Percentiles rank a stretch among this genome's conserved stretches.
Conservation (phyloP, 2,888 invertebrate genomes). For the Rhamnusium bicolor region DNA sequence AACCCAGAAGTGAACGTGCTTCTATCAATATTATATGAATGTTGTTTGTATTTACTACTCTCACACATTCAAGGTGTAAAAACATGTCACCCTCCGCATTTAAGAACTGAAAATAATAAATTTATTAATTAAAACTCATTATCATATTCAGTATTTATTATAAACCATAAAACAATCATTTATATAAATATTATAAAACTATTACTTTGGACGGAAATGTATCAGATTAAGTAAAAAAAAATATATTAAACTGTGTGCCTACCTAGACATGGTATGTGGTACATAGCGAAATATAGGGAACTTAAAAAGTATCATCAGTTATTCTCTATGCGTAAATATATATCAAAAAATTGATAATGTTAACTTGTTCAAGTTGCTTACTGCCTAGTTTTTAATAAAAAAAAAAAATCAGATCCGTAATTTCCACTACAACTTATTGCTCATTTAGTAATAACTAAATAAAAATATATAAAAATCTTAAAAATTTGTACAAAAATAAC, state of each 20-base stretch:
- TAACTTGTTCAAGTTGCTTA: background rate
- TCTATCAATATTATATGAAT: too few relatives aligned
- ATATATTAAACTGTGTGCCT: background rate
- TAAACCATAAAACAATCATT: background rate
- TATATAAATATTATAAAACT: background rate
- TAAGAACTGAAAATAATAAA: too few relatives aligned
- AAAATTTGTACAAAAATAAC: constrained; percentile 33
- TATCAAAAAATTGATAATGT: background rate
- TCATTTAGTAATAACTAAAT: background rate
- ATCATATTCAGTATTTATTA: background rate
- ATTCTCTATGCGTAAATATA: background rate
- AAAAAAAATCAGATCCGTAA: constrained; percentile 11
- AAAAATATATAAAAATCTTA: background rate
- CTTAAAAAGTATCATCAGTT: too few relatives aligned
- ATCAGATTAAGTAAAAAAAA: background rate
- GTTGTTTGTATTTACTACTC: too few relatives aligned
- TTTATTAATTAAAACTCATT: background rate
- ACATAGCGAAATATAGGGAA: background rate
- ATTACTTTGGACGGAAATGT: background rate
- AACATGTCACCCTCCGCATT: too few relatives aligned
- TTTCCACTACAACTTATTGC: background rate
- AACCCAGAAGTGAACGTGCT: too few relatives aligned
- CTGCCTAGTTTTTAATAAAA: background rate
- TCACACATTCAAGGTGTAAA: too few relatives aligned
- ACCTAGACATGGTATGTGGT: background rate